phyloP scores from a whole-genome alignment of 92 coral and sea anemone species.

The Zoanthus gigantus region DNA sequence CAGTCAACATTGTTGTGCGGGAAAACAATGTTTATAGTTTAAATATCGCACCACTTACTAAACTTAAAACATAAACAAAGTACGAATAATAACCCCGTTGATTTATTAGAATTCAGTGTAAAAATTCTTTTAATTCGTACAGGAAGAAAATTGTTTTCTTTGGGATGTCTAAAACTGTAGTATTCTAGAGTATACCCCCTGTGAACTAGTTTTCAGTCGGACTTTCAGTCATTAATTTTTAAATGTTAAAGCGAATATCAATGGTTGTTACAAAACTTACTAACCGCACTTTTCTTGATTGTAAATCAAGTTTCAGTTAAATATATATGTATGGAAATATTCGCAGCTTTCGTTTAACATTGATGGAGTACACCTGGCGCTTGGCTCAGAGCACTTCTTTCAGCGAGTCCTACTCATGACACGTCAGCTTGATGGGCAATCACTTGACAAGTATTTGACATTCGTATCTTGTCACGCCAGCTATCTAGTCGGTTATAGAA shows the following conservation, averaged over 20 bases:
- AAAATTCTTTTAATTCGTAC: background rate
- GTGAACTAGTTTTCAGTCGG: background rate
- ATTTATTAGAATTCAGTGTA: background rate
- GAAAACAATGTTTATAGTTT: slow-evolving; percentile 2
- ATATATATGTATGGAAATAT: too few relatives aligned
- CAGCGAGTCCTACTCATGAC: background rate
- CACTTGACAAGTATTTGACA: background rate
- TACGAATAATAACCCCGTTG: background rate
- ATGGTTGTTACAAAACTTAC: background rate
- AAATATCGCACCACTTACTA: background rate
- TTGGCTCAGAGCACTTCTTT: background rate
- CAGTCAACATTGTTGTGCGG: background rate
- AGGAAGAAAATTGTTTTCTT: background rate
- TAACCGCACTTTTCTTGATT: background rate
- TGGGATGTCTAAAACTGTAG: background rate
- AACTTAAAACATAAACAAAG: background rate
- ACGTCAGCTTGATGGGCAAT: background rate
- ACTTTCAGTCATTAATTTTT: background rate
- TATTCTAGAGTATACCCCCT: slow-evolving; percentile 1
- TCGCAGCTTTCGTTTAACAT: too few relatives aligned
- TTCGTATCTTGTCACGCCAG: background rate
- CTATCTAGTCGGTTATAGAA: background rate
- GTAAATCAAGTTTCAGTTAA: background rate
- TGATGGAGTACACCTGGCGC: background rate
- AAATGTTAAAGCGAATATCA: background rate